A percentile compares a stretch with the other conserved stretches of the same genome.
These are phyloP conservation scores for Champsocephalus gunnari DNA, from an alignment of 2,797 vertebrate genomes.

Conservation along the genomic window DNA sequence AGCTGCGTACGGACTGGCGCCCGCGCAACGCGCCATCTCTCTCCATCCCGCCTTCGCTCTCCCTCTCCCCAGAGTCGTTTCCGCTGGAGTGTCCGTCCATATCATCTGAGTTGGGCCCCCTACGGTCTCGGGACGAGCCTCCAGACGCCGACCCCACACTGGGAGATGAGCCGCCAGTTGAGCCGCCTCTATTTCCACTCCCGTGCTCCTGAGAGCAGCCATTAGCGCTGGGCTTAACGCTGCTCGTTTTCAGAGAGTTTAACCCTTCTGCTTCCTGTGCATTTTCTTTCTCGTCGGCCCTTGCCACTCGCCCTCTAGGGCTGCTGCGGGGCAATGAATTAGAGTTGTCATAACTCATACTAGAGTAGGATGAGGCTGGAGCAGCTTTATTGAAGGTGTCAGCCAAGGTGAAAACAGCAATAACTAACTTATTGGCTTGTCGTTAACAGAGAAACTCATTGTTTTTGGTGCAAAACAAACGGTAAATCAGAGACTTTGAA, in stretches of 20 bases:
- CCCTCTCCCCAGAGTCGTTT: slow-evolving; percentile 89
- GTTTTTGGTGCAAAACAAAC: slow-evolving; percentile 11
- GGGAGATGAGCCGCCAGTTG: slow-evolving; percentile 70
- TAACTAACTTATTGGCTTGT: slow-evolving; percentile 6
- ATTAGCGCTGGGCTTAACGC: slow-evolving; percentile 38
- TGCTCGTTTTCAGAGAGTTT: slow-evolving; percentile 44
- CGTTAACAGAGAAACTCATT: slow-evolving; percentile 59
- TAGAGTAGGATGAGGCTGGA: slow-evolving; percentile 68
- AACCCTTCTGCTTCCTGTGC: slow-evolving; percentile 51
- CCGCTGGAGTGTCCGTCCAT: slow-evolving; percentile 90
- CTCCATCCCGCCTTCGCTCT: slow-evolving; percentile 82
- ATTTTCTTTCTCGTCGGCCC: slow-evolving; percentile 71
- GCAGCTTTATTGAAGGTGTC: slow-evolving; percentile 42
- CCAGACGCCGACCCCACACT: slow-evolving; percentile 65
- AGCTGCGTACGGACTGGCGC: slow-evolving; percentile 86
- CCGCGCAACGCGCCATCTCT: slow-evolving; percentile 72
- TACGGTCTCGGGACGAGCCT: slow-evolving; percentile 61
- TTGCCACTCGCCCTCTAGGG: slow-evolving; percentile 71
- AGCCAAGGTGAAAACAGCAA: slow-evolving; percentile 25
- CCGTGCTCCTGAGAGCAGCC: slow-evolving; percentile 56
- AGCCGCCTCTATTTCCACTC: slow-evolving; percentile 41
- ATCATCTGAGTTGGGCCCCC: slow-evolving; percentile 83
- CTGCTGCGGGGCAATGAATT: slow-evolving; percentile 78
- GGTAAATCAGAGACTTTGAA: background rate
- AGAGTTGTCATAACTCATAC: slow-evolving; percentile 88